Evolutionary conservation across 2,888 invertebrate genomes (phyloP), one percentile per base, ranked within the genome.

Genomic region (Habroteleia sp.): DNA sequence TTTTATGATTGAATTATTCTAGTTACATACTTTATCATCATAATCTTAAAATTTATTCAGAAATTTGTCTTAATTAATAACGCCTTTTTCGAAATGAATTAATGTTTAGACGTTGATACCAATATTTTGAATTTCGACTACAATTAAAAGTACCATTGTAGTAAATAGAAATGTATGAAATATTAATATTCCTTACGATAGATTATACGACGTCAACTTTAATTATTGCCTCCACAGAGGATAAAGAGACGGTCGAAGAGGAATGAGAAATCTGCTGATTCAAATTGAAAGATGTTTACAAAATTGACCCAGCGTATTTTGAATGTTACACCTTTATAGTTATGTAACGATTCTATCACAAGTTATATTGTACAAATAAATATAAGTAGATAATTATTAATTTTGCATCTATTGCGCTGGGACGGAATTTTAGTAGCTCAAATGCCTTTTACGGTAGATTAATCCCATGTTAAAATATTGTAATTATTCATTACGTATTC

Each of bases 331-430:
- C 31, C 35, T 44, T 27, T 65, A 73, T 35, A 46, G 25, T 11
- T 14, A 41, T 23, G 52, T 37, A 63, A 72, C 58, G 29, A 48
- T 73, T 73, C 37, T 73, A 73, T 73, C 65, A 73, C 72, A 73
- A 48, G 39, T 44, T 20, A 65, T 11, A 58, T 65, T 73, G 50
- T 52, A 42, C 41, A 48, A 33, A 41, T 48, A 66, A 54, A 54
- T 71, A 66, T 11, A 41, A 31, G 23, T 52, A 44, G 29, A 50
- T 39, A 44, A 60, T 50, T 65, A 41, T 48, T 31, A 66, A 50
- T 58, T 48, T 71, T 25, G 17, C 27, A 35, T 5, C 3, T 35
- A 56, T 56, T 41, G 56, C 52, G 56, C 52, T 73, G 58, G 73
- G 73, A 73, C 73, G 73, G 73, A 73, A 17, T 52, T 41, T 37